These are phyloP conservation scores for Empidonax alnorum DNA, from an alignment of 2,113 vertebrate species.

Conservation along the genomic window DNA sequence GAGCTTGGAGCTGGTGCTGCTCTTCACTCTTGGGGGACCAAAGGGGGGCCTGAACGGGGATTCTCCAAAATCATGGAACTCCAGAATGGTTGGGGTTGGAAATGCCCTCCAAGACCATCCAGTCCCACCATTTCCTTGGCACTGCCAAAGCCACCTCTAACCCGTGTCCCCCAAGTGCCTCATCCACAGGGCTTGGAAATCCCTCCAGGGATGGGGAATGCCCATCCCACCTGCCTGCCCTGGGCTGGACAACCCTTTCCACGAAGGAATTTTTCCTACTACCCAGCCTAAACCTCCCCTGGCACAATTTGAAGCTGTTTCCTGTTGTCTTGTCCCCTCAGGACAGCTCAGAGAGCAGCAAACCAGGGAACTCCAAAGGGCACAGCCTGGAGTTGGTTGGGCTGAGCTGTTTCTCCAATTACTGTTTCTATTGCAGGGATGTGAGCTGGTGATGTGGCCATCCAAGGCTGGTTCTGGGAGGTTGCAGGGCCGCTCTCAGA, in stretches of 20 bases:
- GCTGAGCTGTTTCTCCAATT: background rate
- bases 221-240: background rate
- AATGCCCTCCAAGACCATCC: background rate
- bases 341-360: background rate
- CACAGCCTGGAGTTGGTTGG: background rate
- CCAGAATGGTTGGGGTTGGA: background rate
- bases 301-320: background rate
- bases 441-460: background rate
- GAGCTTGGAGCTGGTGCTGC: background rate
- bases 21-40: rapidly evolving
- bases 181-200: background rate
- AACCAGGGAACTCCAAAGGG: background rate
- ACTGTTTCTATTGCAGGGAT: background rate
- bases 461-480: background rate
- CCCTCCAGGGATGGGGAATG: background rate
- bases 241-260: background rate
- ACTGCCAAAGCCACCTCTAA: background rate
- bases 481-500: background rate
- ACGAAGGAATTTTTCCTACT: background rate
- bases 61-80: background rate
- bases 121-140: background rate
- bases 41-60: too few relatives aligned
- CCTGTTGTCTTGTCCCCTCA: background rate
- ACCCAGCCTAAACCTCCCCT: background rate
- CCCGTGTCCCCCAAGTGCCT: background rate